Conservation (phyloP, 2,797 vertebrate genomes). For the Mus minutoides region DNA sequence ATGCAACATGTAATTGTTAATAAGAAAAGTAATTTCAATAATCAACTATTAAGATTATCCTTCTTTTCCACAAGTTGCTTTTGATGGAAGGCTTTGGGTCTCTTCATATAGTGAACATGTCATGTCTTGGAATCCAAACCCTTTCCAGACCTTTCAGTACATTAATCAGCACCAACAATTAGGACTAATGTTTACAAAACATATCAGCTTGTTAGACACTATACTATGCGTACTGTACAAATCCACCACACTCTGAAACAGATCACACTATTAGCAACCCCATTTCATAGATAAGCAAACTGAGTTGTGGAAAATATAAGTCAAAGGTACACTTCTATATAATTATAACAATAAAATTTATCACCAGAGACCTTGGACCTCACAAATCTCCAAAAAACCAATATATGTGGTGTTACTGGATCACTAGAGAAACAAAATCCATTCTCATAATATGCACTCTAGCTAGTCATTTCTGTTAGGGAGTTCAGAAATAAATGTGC, state of each 20-base stretch:
- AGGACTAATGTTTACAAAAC: not conserved
- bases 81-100: not conserved
- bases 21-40: constrained; percentile 20
- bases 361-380: not conserved
- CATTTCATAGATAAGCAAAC: constrained; percentile 45
- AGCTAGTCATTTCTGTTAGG: not conserved
- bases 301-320: not conserved
- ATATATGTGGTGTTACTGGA: not conserved
- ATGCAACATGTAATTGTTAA: not conserved
- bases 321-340: not conserved
- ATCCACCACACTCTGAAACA: not conserved
- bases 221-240: not conserved
- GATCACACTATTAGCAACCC: not conserved
- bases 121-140: not conserved
- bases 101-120: not conserved
- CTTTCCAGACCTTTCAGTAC: not conserved
- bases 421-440: constrained; percentile 13
- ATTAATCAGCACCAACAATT: not conserved
- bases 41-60: not conserved
- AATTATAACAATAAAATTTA: not conserved
- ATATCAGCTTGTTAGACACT: not conserved
- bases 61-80: not conserved
- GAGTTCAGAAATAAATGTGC: constrained; percentile 52
- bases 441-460: not conserved
- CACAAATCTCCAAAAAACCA: not conserved